Percentiles rank a stretch among this genome's conserved stretches.
Evolutionary conservation across 2,797 vertebrate genomes (phyloP).

Genomic region (Hirundo rustica): DNA sequence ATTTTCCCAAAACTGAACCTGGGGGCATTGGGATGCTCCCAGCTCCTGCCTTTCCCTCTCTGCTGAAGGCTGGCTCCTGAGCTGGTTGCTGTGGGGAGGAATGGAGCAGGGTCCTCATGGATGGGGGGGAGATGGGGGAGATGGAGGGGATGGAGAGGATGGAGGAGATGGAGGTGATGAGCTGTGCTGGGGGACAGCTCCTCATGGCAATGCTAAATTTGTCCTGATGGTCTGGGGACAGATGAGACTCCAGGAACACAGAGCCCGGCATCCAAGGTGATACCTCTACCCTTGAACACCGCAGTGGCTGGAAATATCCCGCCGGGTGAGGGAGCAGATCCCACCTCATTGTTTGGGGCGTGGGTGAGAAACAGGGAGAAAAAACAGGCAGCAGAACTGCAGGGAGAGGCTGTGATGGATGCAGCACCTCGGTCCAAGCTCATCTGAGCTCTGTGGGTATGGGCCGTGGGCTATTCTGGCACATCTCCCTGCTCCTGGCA

Average conservation of each 20-base stretch:
- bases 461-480: not conserved
- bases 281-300: not conserved
- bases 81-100: not conserved
- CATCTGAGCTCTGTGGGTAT: not conserved
- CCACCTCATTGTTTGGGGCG: accelerated
- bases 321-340: not conserved
- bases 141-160: not conserved
- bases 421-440: not conserved
- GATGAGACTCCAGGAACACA: not conserved
- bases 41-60: not conserved
- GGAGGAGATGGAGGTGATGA: not conserved
- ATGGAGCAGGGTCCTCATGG: not conserved
- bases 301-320: not conserved
- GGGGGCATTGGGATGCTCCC: not conserved
- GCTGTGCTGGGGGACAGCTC: accelerated
- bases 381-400: not conserved
- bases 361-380: accelerated
- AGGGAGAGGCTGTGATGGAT: not conserved
- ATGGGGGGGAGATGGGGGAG: not conserved
- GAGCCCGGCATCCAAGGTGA: not conserved
- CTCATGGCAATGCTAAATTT: not conserved
- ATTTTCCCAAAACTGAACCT: not conserved
- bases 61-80: not conserved
- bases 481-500: not conserved
- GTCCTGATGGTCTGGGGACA: not conserved